A percentile compares a stretch with the other conserved stretches of the same genome.
phyloP scores from a whole-genome alignment of 2,888 invertebrate species.

The Spilosoma lubricipeda region DNA sequence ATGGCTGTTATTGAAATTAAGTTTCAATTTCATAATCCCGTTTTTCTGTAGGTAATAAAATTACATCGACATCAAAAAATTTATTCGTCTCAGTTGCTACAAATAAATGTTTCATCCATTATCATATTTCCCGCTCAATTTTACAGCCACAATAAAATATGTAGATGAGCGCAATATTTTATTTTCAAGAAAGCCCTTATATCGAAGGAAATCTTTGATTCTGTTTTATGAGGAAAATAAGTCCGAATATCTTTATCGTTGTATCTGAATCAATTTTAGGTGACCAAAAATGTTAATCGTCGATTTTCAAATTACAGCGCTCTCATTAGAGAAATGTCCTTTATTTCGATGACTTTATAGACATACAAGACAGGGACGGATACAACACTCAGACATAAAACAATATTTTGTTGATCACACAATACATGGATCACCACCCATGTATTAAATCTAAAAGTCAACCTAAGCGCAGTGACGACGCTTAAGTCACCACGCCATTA shows the following conservation, averaged over 20 bases:
- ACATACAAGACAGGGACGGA: no score
- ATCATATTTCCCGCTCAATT: conserved; percentile 33
- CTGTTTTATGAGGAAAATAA: conserved; percentile 42
- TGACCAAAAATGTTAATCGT: conserved; percentile 42
- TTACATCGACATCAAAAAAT: neutral
- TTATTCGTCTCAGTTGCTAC: neutral
- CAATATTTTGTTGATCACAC: no score
- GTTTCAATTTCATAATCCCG: neutral
- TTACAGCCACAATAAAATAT: conserved; percentile 44
- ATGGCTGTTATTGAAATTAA: neutral
- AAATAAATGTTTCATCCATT: conserved; percentile 17
- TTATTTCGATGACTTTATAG: no score
- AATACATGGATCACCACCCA: no score
- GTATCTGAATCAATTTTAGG: conserved; percentile 48
- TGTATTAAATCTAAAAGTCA: no score
- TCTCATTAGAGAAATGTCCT: no score
- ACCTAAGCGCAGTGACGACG: no score
- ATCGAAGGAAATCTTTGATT: conserved; percentile 41
- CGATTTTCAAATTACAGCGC: conserved; percentile 22
- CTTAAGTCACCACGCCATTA: no score
- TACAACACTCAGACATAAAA: no score
- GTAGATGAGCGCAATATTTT: conserved; percentile 40
- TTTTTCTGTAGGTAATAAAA: neutral
- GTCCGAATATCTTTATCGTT: conserved; percentile 46
- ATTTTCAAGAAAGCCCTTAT: conserved; percentile 24